Evolutionary conservation across 2,797 vertebrate genomes (phyloP).

Genomic region (Bradypus variegatus): DNA sequence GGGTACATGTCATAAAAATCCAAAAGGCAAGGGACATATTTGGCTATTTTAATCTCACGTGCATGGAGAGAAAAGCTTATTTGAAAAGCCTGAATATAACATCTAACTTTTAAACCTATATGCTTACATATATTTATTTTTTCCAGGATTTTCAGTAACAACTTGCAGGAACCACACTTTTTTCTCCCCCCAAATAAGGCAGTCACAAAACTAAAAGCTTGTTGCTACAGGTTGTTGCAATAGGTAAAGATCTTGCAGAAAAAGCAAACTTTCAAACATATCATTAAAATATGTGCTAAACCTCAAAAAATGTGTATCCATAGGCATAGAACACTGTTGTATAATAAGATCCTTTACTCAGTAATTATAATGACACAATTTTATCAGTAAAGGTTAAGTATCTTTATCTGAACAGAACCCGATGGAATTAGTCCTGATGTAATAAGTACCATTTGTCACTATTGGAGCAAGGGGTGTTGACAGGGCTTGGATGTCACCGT

Average conservation of each 20-base stretch:
- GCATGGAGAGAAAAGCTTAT: neutral
- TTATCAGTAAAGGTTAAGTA: conserved; percentile 91
- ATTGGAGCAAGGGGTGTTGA: conserved; percentile 88
- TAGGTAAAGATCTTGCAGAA: neutral
- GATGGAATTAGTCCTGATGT: conserved; percentile 92
- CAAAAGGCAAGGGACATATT: neutral
- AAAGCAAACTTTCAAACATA: neutral
- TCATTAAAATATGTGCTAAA: conserved; percentile 68
- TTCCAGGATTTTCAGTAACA: neutral
- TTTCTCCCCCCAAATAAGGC: neutral
- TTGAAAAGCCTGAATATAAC: neutral
- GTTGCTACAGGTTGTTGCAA: neutral
- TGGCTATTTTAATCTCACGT: neutral
- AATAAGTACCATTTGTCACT: conserved; percentile 95
- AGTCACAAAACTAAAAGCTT: neutral
- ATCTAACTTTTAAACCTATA: neutral
- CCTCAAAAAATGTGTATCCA: conserved; percentile 73
- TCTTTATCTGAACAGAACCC: conserved; percentile 90
- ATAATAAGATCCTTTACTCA: conserved; percentile 91
- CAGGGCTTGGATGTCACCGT: conserved; percentile 80
- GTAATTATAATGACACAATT: conserved; percentile 92
- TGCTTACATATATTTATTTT: neutral
- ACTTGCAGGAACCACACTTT: neutral
- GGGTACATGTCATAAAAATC: neutral
- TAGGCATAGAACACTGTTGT: conserved; percentile 79